These are phyloP conservation scores for Pseudomyrmex concolor DNA, from an alignment of 1,140 invertebrate species.

Conservation along the genomic window DNA sequence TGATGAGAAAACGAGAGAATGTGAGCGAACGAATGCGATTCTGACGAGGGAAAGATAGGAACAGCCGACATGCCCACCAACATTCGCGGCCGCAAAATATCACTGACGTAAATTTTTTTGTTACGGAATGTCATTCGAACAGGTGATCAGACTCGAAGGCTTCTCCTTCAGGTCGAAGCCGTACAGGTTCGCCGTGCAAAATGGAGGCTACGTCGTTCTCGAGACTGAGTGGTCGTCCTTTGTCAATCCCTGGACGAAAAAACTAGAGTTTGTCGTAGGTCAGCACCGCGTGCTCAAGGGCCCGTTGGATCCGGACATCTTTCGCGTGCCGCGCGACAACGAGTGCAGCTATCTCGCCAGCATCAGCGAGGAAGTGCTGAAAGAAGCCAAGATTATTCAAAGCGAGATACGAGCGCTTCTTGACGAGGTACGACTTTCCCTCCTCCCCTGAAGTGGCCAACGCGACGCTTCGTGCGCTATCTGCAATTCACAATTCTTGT, in stretches of 20 bases:
- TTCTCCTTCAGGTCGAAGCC: slow-evolving; percentile 91
- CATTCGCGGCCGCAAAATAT: not conserved
- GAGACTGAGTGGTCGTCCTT: slow-evolving; percentile 98
- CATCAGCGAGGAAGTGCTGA: slow-evolving; percentile 86
- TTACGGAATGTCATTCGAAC: slow-evolving; percentile 67
- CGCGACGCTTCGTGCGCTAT: no score
- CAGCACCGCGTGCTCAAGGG: slow-evolving; percentile 94
- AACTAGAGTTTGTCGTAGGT: slow-evolving; percentile 96
- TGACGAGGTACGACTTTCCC: slow-evolving; percentile 86
- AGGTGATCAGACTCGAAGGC: slow-evolving; percentile 87
- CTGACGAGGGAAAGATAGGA: not conserved
- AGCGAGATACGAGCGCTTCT: slow-evolving; percentile 89
- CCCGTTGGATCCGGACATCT: slow-evolving; percentile 90
- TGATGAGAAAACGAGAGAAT: not conserved
- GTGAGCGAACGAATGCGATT: not conserved
- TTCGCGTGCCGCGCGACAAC: slow-evolving; percentile 84
- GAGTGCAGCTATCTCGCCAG: slow-evolving; percentile 81
- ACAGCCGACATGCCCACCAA: not conserved
- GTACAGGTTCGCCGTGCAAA: slow-evolving; percentile 92
- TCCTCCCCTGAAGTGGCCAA: not conserved
- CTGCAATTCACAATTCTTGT: no score
- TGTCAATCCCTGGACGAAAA: slow-evolving; percentile 96
- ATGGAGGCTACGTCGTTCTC: slow-evolving; percentile 92
- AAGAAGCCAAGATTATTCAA: slow-evolving; percentile 87
- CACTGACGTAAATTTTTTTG: not conserved